Evolutionary conservation across 2,113 vertebrate species (phyloP).

Genomic region (Corythaeola cristata): DNA sequence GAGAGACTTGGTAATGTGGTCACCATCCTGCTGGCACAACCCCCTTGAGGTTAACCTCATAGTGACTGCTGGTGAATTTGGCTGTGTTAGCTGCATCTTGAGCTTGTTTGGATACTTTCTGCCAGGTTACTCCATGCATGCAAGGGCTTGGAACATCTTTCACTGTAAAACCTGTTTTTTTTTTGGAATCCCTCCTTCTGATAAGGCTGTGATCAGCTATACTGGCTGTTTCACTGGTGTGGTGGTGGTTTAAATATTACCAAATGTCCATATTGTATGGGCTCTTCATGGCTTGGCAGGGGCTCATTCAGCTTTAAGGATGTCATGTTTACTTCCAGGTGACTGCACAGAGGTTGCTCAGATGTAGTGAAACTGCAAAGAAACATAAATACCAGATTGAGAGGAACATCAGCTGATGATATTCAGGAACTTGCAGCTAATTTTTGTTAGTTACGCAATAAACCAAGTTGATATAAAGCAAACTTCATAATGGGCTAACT

Average conservation of each 20-base stretch:
- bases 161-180: not conserved
- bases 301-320: not conserved
- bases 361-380: not conserved
- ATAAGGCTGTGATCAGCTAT: not conserved
- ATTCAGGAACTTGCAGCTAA: not conserved
- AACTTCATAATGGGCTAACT: not conserved
- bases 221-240: not conserved
- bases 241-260: not conserved
- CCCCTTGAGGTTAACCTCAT: not conserved
- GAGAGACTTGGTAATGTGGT: not conserved
- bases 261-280: rapidly evolving
- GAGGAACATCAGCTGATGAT: not conserved
- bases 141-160: not conserved
- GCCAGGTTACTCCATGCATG: not conserved
- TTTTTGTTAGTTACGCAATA: not conserved
- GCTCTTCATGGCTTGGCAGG: not conserved
- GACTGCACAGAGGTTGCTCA: not conserved
- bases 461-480: not conserved
- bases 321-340: not conserved
- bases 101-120: not conserved
- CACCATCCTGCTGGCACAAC: not conserved
- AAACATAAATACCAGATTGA: not conserved
- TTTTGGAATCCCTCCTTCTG: not conserved
- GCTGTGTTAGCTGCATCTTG: not conserved
- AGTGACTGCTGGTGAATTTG: not conserved